Evolutionary conservation across 1,140 invertebrate species (phyloP), one percentile per base, ranked within the genome.

Genomic region (Planococcus citri): DNA sequence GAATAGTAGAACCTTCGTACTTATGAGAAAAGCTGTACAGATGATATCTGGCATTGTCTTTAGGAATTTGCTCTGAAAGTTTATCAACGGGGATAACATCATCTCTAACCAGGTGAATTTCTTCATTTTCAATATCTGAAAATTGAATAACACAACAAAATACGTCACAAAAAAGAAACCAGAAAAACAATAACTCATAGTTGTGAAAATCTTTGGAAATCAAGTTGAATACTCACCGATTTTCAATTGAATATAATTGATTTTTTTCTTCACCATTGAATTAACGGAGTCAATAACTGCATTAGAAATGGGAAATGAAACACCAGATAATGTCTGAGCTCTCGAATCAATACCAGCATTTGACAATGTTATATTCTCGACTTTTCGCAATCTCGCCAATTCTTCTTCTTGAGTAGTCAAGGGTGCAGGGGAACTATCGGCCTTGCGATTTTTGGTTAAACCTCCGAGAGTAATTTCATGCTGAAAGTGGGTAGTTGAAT

Each of bases 321-420:
- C 87, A 21, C 95, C 94, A 72, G 91, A 87, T 70, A 98, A 80
- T 8, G 94, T 96, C 76, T 95, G 92, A 75, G 95, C 91, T 76
- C 92, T 86, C 0, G 90, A 87, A 76, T 94, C 90, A 17, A 94
- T 85, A 70, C 86, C 85, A 70, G 93, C 89, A 25, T 72, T 72
- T 17, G 75, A 78, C 22, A 68, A 68, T 68, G 38, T 60, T 27
- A 68, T 60, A 41, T 41, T 41, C 76, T 92, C 90, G 70, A 81
- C 87, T 76, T 87, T 85, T 68, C 87, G 88, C 0, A 96, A 80
- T 77, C 91, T 86, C 58, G 89, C 85, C 8, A 95, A 79, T 76
- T 96, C 93, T 77, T 95, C 92, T 79, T 97, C 95, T 8, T 91
- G 86, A 41, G 83, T 84, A 8, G 94, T 96, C 14, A 97, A 80